phyloP scores from a whole-genome alignment of 2,888 invertebrate genomes.

The Lasioglossum zephyrum region DNA sequence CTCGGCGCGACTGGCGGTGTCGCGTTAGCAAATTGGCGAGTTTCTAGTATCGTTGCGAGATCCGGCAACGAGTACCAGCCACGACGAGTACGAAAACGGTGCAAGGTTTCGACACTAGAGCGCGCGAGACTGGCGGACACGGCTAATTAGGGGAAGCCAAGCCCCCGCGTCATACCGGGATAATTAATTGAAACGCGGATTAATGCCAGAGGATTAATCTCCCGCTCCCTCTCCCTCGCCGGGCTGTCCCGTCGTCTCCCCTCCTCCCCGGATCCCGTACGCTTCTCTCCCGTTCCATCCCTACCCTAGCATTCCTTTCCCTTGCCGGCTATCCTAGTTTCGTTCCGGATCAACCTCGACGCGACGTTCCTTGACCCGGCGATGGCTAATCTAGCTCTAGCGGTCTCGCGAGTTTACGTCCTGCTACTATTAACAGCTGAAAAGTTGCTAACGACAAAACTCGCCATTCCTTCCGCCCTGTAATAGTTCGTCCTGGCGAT shows the following conservation, averaged over 20 bases:
- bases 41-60: slow-evolving; percentile 31
- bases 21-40: slow-evolving; percentile 78
- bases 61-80: slow-evolving; percentile 39
- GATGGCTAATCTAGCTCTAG: slow-evolving; percentile 4
- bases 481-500: too few species aligned
- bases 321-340: slow-evolving; percentile 7
- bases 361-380: slow-evolving; percentile 5
- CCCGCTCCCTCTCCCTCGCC: slow-evolving; percentile 18
- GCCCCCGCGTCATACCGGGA: slow-evolving; percentile 74
- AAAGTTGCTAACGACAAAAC: too few species aligned
- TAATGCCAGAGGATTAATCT: slow-evolving; percentile 78
- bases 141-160: slow-evolving; percentile 79
- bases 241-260: background rate
- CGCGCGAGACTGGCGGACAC: slow-evolving; percentile 72
- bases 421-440: background rate
- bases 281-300: background rate
- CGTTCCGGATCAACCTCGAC: slow-evolving; percentile 10
- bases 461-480: too few species aligned
- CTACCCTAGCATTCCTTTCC: background rate
- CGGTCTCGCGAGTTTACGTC: too few species aligned
- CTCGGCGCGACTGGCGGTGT: slow-evolving; percentile 72
- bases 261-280: background rate
- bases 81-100: slow-evolving; percentile 67
- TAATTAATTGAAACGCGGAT: slow-evolving; percentile 82
- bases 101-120: slow-evolving; percentile 82